phyloP scores from a whole-genome alignment of 2,113 vertebrate species.

The Xenopus tropicalis region DNA sequence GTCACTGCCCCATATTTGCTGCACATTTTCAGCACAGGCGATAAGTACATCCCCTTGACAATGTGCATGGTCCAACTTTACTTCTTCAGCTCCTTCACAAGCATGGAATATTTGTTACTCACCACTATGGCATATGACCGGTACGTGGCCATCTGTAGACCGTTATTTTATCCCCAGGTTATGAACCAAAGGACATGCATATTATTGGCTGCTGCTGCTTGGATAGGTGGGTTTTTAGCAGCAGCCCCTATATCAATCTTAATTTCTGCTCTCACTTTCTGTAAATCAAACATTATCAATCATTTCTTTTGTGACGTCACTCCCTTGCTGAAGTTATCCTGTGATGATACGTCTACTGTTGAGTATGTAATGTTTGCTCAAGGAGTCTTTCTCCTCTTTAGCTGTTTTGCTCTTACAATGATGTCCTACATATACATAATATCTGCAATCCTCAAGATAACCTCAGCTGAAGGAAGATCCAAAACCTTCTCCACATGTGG shows the following conservation, averaged over 20 bases:
- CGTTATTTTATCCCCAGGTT: neutral
- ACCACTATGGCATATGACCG: neutral
- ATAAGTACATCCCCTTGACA: neutral
- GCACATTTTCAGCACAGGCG: neutral
- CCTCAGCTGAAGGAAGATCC: neutral
- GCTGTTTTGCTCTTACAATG: neutral
- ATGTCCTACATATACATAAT: neutral
- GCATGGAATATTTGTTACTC: neutral
- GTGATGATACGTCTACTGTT: neutral
- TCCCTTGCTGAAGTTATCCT: neutral
- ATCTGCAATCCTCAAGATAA: neutral
- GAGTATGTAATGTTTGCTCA: neutral
- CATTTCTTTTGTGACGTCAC: neutral
- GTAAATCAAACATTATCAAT: neutral
- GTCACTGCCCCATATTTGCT: neutral
- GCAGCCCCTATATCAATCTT: neutral
- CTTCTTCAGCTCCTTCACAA: neutral
- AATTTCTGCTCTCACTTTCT: neutral
- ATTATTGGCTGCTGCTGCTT: neutral
- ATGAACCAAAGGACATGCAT: neutral
- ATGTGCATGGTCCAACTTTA: neutral
- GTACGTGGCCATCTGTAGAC: neutral
- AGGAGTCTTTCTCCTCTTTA: neutral
- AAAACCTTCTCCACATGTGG: conserved; percentile 1
- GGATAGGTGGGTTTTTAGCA: neutral